Conservation (phyloP, 2,113 vertebrate genomes). For the Mus pahari region DNA sequence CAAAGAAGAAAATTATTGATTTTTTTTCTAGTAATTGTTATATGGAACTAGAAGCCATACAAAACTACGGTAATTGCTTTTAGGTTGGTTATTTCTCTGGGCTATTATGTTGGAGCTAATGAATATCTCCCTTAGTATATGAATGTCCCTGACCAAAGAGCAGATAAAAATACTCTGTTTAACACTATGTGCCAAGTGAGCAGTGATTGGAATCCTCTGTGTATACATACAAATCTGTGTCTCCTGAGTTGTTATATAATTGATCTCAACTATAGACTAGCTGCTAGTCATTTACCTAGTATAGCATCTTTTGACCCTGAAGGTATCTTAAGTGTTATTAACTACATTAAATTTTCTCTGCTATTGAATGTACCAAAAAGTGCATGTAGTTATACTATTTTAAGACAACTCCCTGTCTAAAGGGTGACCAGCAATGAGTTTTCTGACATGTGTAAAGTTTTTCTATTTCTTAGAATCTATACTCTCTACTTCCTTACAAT, state of each 20-base stretch:
- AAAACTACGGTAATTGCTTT: neutral
- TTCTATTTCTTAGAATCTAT: too few relatives aligned
- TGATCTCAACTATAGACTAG: neutral
- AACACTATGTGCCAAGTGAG: neutral
- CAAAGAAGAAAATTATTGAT: neutral
- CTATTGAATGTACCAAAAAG: too few relatives aligned
- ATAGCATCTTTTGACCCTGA: neutral
- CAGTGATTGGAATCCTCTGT: neutral
- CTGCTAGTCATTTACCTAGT: neutral
- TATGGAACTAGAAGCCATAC: neutral
- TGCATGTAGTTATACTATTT: too few relatives aligned
- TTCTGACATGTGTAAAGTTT: too few relatives aligned
- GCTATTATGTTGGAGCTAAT: neutral
- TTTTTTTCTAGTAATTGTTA: neutral
- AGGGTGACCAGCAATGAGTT: too few relatives aligned
- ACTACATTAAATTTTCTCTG: neutral
- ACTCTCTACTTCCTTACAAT: too few relatives aligned
- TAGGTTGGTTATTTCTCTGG: neutral
- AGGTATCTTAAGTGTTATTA: neutral
- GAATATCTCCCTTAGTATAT: neutral
- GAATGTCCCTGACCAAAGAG: neutral
- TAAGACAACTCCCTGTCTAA: too few relatives aligned
- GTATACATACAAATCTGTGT: neutral
- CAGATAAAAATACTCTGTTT: neutral
- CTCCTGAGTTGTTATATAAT: neutral